Conservation (phyloP, 2,888 invertebrate genomes). For the Andrena trimmerana region DNA sequence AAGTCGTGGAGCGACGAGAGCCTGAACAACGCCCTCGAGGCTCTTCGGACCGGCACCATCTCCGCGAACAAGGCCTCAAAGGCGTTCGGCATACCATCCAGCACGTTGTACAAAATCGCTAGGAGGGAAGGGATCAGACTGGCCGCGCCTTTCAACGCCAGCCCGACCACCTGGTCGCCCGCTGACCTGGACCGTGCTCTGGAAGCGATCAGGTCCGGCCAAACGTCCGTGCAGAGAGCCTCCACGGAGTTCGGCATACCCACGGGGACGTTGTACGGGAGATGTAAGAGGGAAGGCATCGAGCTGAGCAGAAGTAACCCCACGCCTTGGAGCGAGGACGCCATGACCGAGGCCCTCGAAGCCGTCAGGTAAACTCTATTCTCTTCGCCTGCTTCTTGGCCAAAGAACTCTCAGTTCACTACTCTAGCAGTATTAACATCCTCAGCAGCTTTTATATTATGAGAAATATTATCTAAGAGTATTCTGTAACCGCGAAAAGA, state of each 20-base stretch:
- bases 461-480: background rate
- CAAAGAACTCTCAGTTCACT: background rate
- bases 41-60: constrained; percentile 93
- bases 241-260: constrained; percentile 95
- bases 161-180: constrained; percentile 95
- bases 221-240: constrained; percentile 94
- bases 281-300: constrained; percentile 96
- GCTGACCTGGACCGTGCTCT: constrained; percentile 93
- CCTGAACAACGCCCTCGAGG: constrained; percentile 92
- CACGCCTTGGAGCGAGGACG: constrained; percentile 97
- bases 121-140: constrained; percentile 95
- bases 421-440: background rate
- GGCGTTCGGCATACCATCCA: constrained; percentile 96
- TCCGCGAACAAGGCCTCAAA: constrained; percentile 97
- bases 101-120: constrained; percentile 96
- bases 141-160: constrained; percentile 96
- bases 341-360: constrained; percentile 95
- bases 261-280: constrained; percentile 94
- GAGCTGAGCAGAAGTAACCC: constrained; percentile 95
- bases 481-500: background rate
- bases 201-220: constrained; percentile 92
- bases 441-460: background rate
- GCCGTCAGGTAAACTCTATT: constrained; percentile 90
- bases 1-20: constrained; percentile 96
- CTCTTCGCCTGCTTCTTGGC: background rate